Evolutionary conservation across 2,113 vertebrate genomes (phyloP).

Genomic region (Aspiorhynchus laticeps): DNA sequence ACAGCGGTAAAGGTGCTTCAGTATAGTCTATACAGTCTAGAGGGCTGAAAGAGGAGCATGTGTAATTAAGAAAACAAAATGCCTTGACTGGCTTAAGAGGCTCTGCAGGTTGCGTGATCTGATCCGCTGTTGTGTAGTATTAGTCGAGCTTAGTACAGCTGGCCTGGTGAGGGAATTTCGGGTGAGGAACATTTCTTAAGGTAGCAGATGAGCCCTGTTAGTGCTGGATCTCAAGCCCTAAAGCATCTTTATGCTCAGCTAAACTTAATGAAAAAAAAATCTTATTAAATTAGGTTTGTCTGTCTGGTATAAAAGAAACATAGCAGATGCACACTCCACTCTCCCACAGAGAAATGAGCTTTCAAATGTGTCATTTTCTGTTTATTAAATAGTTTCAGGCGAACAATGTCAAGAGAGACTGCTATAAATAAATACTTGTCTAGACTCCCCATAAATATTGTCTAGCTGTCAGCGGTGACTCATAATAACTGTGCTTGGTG

Average conservation of each 20-base stretch:
- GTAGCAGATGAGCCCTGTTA: constrained; percentile 55
- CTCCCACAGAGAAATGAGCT: neutral
- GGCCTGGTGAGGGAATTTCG: constrained; percentile 54
- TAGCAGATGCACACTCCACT: neutral
- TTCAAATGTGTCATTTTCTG: constrained; percentile 26
- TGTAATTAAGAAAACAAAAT: constrained; percentile 66
- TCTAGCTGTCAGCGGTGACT: constrained; percentile 44
- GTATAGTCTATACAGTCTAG: neutral
- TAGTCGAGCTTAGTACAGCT: constrained; percentile 57
- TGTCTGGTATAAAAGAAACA: constrained; percentile 4
- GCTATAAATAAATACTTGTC: constrained; percentile 43
- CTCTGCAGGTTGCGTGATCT: constrained; percentile 62
- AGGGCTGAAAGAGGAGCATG: constrained; percentile 46
- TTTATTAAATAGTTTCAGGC: constrained; percentile 30
- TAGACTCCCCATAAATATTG: constrained; percentile 44
- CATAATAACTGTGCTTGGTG: constrained; percentile 37
- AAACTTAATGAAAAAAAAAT: neutral
- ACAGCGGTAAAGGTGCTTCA: constrained; percentile 14
- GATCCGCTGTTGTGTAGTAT: constrained; percentile 61
- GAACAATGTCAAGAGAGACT: constrained; percentile 36
- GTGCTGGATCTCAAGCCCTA: constrained; percentile 17
- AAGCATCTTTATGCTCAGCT: neutral
- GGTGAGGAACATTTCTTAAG: constrained; percentile 56
- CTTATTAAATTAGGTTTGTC: constrained; percentile 14
- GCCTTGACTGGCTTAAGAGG: constrained; percentile 65